Evolutionary conservation across 1,140 invertebrate genomes (phyloP), one percentile per base, ranked within the genome.

Genomic region (Drosophila bocqueti): DNA sequence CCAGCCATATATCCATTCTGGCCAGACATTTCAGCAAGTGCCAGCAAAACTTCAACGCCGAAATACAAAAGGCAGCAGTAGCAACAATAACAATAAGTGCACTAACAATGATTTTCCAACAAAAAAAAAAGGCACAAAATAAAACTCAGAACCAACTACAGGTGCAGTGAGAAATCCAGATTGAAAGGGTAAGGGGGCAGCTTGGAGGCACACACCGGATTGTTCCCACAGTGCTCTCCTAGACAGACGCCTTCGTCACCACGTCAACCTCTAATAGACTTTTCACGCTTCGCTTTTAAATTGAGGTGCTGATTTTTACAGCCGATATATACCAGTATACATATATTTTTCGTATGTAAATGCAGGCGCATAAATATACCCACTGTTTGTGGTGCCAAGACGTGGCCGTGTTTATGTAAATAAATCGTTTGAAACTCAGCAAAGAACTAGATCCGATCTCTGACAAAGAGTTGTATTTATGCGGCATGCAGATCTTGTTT

Each of bases 241-340:
- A 76, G 71, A 82, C 55, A 74, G 71, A 82, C 76, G 69, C 42
- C 72, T 52, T 52, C 71, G 66, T 72, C 69, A 38, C 24, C 38
- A 55, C 80, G 69, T 79, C 79, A 73, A 79, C 69, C 83, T 64
- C 73, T 79, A 89, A 90, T 90, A 84, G 77, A 87, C 84, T 87
- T 87, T 87, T 87, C 84, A 90, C 84, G 81, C 84, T 90, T 87
- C 54, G 85, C 77, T 72, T 87, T 87, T 89, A 87, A 87, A 81
- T 84, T 83, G 84, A 90, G 85, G 84, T 76, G 85, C 74, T 87
- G 84, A 87, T 87, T 89, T 76, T 81, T 81, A 68, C 77, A 75
- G 77, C 69, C 71, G 84, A 87, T 87, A 83, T 89, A 89, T 40
- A 40, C 63, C n/a, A 47, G 52, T 46, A 24, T 55, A 18, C 5